Base-by-base conservation (phyloP, 2,888 invertebrate genomes). In the Seira ritae region DNA sequence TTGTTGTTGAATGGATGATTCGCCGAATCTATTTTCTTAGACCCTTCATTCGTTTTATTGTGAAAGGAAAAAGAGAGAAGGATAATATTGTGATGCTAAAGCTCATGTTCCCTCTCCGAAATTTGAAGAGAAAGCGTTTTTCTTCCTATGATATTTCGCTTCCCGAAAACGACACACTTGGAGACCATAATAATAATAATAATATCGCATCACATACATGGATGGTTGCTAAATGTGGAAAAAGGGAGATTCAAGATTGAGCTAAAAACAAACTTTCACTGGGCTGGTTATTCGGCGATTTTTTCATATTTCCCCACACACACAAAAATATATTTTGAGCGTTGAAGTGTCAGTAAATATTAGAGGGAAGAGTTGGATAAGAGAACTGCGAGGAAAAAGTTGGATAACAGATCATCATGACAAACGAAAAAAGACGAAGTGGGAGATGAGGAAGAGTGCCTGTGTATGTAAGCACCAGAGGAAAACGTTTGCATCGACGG, bases 141-240 rank as follows among this genome's bases (percentile, higher is more conserved):
- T 72, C 17, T 70, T 70, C 46, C 15, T 60, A 62, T 31, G 22
- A 73, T 24, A 20, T 65, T 65, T 55, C 22, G 20, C 46, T 55
- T 72, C n/a, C 55, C 55, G 15, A 50, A 50, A 12, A 50, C 50
- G 12, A 15, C 50, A 50, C 50, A 50, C 50, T 50, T 50, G 50
- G 50, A 50, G 12, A 12, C 50, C 50, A 50, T 50, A 50, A 50
- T 50, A 50, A 31, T 31, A 31, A 72, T 72, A 50, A 50, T 37
- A 50, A 72, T 37, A 72, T 72, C 19, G 60, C 31, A 72, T 72
- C 62, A 60, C 72, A 72, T 70, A 22, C 70, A 50, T 46, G 50
- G 50, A n/a, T 50, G 22, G 50, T 23, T 31, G 50, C 24, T 46
- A 72, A 37, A 72, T 72, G 55, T 72, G 37, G 20, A 55, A 37